Percentiles rank a stretch among this genome's conserved stretches.
phyloP scores from a whole-genome alignment of 2,888 invertebrate species.

The Luffia ferchaultella region DNA sequence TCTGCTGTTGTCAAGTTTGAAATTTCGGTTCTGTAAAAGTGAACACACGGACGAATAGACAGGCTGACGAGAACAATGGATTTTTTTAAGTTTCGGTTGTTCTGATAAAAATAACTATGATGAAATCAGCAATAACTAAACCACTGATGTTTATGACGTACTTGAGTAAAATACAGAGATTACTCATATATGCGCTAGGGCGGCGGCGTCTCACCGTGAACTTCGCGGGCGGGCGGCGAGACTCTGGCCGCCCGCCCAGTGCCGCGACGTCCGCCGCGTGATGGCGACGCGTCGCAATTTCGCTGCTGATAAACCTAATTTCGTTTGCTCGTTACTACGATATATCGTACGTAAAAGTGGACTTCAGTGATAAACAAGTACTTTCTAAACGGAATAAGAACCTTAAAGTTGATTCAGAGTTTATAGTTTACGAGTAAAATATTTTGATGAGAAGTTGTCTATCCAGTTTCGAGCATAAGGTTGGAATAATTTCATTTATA shows the following conservation, averaged over 20 bases:
- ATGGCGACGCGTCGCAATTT: conserved; percentile 28
- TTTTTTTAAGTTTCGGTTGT: too few relatives aligned
- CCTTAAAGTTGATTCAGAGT: too few relatives aligned
- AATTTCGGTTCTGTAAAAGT: too few relatives aligned
- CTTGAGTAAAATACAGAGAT: background rate
- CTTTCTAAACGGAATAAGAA: too few relatives aligned
- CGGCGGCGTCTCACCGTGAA: background rate
- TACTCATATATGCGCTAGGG: background rate
- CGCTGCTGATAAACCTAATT: conserved; percentile 8
- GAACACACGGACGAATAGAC: too few relatives aligned
- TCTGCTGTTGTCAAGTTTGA: too few relatives aligned
- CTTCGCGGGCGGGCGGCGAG: conserved; percentile 18
- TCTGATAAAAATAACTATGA: too few relatives aligned
- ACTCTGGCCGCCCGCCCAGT: conserved; percentile 47
- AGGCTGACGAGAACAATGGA: too few relatives aligned
- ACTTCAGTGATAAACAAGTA: too few relatives aligned
- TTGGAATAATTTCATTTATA: background rate
- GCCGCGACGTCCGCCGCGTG: conserved; percentile 42
- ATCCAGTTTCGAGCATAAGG: background rate
- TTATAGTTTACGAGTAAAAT: background rate
- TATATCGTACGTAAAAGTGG: too few relatives aligned
- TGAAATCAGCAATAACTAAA: too few relatives aligned
- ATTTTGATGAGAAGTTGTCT: background rate
- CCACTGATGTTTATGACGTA: too few relatives aligned
- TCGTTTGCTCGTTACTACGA: background rate